Evolutionary conservation across 2,797 vertebrate genomes (phyloP).

Genomic region (Lepus townsendii): DNA sequence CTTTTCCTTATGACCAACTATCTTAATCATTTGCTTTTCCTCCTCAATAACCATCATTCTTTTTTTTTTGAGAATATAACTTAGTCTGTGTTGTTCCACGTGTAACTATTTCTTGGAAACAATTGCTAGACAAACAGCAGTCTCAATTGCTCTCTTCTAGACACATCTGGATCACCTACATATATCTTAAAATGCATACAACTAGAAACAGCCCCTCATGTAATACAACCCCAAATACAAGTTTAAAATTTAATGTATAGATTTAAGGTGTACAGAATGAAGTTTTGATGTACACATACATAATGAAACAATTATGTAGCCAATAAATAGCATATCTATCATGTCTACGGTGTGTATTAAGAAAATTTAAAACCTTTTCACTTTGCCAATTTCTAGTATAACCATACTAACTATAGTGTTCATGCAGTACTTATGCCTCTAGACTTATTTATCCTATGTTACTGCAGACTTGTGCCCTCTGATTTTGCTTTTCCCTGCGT

Average conservation of each 20-base stretch:
- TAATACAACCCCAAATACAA: not conserved
- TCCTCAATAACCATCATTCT: not conserved
- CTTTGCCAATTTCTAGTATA: not conserved
- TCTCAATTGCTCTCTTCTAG: not conserved
- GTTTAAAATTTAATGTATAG: not conserved
- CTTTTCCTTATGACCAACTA: not conserved
- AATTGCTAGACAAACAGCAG: not conserved
- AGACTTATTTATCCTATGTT: not conserved
- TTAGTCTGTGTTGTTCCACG: not conserved
- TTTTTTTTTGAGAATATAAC: slow-evolving; percentile 30
- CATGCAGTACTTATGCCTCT: not conserved
- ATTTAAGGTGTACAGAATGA: not conserved
- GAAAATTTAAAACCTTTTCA: not conserved
- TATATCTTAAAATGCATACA: not conserved
- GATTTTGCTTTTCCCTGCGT: not conserved
- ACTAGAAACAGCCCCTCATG: not conserved
- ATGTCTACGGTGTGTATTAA: not conserved
- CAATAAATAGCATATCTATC: not conserved
- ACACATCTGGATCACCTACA: not conserved
- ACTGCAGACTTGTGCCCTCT: not conserved
- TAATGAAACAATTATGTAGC: not conserved
- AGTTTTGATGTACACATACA: not conserved
- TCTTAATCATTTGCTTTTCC: not conserved
- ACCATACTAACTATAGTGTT: not conserved
- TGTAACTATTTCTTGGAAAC: not conserved